phyloP scores from a whole-genome alignment of 2,888 invertebrate species.

The Apantesis nais region DNA sequence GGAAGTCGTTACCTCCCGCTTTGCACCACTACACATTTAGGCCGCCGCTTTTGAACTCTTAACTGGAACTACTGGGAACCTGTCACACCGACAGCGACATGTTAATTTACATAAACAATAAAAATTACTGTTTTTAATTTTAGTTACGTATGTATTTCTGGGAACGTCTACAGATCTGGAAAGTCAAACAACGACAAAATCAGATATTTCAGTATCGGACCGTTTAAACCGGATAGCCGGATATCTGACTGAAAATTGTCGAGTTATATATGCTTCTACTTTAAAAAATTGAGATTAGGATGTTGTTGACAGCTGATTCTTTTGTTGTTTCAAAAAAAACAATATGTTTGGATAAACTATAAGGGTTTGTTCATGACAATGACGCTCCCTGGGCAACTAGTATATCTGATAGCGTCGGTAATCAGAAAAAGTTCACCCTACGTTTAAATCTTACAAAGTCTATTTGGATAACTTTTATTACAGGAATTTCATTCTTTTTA shows the following conservation, averaged over 20 bases:
- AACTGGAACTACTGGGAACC: constrained; percentile 36
- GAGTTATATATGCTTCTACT: too few relatives aligned
- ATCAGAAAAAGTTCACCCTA: background rate
- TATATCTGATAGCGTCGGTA: background rate
- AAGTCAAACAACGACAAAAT: too few relatives aligned
- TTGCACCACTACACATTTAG: constrained; percentile 65
- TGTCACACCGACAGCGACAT: constrained; percentile 51
- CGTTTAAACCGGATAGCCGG: too few relatives aligned
- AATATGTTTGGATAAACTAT: too few relatives aligned
- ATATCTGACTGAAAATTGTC: too few relatives aligned
- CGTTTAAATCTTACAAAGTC: background rate
- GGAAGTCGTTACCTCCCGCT: constrained; percentile 60
- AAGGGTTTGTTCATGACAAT: too few relatives aligned
- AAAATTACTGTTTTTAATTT: background rate
- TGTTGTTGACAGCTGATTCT: too few relatives aligned
- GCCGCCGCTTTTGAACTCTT: constrained; percentile 58
- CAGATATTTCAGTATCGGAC: too few relatives aligned
- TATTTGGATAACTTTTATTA: background rate
- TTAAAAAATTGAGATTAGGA: too few relatives aligned
- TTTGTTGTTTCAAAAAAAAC: too few relatives aligned
- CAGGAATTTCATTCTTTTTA: too few relatives aligned
- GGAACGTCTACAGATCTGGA: too few relatives aligned
- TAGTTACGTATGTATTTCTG: background rate
- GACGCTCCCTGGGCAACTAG: background rate
- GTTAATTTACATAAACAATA: background rate